Evolutionary conservation across 2,113 vertebrate species (phyloP), one percentile per base, ranked within the genome.

Genomic region (Morone saxatilis): DNA sequence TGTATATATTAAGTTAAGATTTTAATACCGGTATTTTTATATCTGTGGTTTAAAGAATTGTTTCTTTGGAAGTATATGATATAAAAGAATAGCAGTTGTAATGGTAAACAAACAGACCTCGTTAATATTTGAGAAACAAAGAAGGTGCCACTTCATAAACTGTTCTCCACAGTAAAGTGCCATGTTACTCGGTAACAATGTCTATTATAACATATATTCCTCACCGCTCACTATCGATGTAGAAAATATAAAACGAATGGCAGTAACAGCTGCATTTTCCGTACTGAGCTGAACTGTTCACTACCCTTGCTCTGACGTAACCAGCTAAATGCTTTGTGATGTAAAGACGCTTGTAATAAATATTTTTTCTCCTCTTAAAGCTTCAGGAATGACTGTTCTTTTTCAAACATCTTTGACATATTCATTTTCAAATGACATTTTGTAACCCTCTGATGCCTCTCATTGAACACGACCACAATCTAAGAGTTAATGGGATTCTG

Each of bases 1-100:
- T 99, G 97, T 99, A 98, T 90, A 99, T 99, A 98, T 88, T 99
- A 97, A 99, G 96, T 97, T 97, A 95, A 99, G 94, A 96, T 97
- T 92, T 96, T 95, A 97, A 96, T 97, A 95, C 95, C 95, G 95
- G 96, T 99, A 97, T 98, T 98, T 98, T 98, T 99, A 96, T 98
- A 99, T 96, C 94, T 93, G 94, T 94, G 92, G 94, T 96, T 94
- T 88, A 96, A 96, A 94, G 90, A 95, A 66, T 59, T 78, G 77
- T 88, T 86, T 86, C 73, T 89, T 83, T 92, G 84, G 69, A 95
- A 80, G 82, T 91, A 80, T 83, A 31, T 78, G 43, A 86, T 80
- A 54, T 51, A 81, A 57, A 51, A 88, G 81, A 80, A 92, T 84
- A 69, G 40, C 54, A 47, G 31, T 84, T 85, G 77, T 74, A 60